A percentile compares a stretch with the other conserved stretches of the same genome.
Evolutionary conservation across 2,888 invertebrate genomes (phyloP).

Genomic region (Dastarcus helophoroides): DNA sequence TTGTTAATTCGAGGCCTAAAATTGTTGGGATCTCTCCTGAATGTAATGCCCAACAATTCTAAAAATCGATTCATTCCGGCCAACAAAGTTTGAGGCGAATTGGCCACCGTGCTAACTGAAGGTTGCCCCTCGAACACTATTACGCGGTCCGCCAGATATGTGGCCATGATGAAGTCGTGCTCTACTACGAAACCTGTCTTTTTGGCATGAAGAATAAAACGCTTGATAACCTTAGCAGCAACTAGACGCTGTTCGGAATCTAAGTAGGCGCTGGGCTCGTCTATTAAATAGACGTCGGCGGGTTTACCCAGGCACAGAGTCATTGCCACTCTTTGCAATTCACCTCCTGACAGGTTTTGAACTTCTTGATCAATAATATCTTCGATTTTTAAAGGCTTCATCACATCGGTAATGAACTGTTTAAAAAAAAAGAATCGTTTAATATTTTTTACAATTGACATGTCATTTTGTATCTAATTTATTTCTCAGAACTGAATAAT

Average conservation of each 20-base stretch:
- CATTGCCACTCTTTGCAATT: constrained; percentile 94
- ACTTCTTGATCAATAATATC: constrained; percentile 97
- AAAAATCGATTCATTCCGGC: constrained; percentile 98
- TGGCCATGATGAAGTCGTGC: constrained; percentile 99
- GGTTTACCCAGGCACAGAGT: constrained; percentile 96
- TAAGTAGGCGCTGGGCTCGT: constrained; percentile 97
- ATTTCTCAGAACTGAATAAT: no score
- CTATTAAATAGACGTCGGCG: constrained; percentile 96
- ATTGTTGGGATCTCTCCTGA: constrained; percentile 97
- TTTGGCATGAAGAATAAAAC: constrained; percentile 97
- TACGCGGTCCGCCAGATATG: constrained; percentile 95
- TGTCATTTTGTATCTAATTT: no score
- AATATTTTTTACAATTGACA: no score
- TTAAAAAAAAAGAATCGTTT: no score
- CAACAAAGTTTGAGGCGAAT: constrained; percentile 83
- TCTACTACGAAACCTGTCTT: constrained; percentile 99
- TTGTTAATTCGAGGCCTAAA: constrained; percentile 98
- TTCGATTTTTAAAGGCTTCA: constrained; percentile 96
- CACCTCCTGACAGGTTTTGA: constrained; percentile 97
- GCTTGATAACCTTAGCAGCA: constrained; percentile 97
- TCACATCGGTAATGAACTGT: constrained; percentile 96
- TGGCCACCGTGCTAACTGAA: constrained; percentile 79
- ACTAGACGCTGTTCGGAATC: constrained; percentile 99
- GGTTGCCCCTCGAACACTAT: constrained; percentile 96
- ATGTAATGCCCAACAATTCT: constrained; percentile 90